These are phyloP conservation scores for Tokudaia muenninki DNA, from an alignment of 2,797 vertebrate genomes.

Conservation along the genomic window DNA sequence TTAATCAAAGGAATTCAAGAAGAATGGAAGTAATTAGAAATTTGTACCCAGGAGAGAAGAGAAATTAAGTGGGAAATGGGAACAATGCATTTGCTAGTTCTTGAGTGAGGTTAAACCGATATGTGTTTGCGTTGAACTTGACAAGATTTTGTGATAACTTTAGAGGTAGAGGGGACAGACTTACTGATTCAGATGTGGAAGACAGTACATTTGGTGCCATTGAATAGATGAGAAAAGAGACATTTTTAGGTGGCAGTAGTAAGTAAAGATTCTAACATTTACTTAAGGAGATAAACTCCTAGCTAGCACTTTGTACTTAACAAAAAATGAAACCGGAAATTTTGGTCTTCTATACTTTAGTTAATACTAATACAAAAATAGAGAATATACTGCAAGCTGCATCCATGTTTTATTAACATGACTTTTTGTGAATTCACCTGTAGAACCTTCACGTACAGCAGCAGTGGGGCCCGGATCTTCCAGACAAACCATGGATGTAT, in stretches of 20 bases:
- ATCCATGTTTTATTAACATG: constrained; percentile 74
- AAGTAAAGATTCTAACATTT: constrained; percentile 47
- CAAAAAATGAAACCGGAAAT: constrained; percentile 12
- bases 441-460: constrained; percentile 75
- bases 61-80: constrained; percentile 12
- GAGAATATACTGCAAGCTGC: constrained; percentile 54
- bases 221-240: background rate
- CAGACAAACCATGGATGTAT: constrained; percentile 72
- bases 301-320: background rate
- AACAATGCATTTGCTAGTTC: background rate
- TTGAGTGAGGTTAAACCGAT: background rate
- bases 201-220: background rate
- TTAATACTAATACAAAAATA: constrained; percentile 61
- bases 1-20: background rate
- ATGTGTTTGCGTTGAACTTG: background rate
- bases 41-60: background rate
- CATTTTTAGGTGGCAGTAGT: background rate
- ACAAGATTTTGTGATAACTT: constrained; percentile 17
- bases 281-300: background rate
- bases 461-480: constrained; percentile 65
- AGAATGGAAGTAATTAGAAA: background rate
- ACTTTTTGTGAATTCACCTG: constrained; percentile 77
- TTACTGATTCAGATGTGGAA: background rate
- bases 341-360: constrained; percentile 54
- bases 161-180: background rate